These are phyloP conservation scores for Stylophora pistillata DNA, from an alignment of 64 coral and sea anemone genomes.

Conservation along the genomic window DNA sequence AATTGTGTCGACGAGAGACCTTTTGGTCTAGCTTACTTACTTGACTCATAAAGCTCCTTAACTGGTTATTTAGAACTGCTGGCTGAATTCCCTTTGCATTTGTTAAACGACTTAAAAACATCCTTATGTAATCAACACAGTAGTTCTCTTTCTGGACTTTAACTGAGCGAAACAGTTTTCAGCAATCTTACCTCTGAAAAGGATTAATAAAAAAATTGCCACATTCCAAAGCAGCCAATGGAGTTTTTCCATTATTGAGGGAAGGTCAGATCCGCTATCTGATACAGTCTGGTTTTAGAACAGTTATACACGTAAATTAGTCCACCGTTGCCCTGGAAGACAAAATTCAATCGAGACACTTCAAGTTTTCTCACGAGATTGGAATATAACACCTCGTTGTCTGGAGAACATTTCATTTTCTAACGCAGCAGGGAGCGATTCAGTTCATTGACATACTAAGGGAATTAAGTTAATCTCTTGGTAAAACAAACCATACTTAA, in stretches of 20 bases:
- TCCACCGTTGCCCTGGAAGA: background rate
- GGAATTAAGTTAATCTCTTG: too few relatives aligned
- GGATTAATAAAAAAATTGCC: background rate
- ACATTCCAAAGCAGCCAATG: background rate
- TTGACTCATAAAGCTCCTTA: too few relatives aligned
- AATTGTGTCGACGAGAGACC: too few relatives aligned
- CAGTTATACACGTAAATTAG: background rate
- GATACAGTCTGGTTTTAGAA: background rate
- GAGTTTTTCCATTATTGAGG: background rate
- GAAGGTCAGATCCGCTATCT: background rate
- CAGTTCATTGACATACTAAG: background rate
- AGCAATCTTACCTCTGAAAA: background rate
- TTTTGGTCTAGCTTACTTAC: too few relatives aligned
- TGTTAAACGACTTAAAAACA: too few relatives aligned
- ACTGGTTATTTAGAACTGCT: too few relatives aligned
- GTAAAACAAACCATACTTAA: background rate
- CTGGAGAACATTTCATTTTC: background rate
- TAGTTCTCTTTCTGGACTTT: too few relatives aligned
- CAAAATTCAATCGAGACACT: background rate
- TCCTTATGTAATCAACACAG: too few relatives aligned
- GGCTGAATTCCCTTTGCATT: too few relatives aligned
- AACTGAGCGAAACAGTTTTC: too few relatives aligned
- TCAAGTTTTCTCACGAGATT: background rate
- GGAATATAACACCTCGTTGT: background rate
- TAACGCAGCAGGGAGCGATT: background rate